Percentiles rank a stretch among this genome's conserved stretches.
These are phyloP conservation scores for Nephotettix cincticeps DNA, from an alignment of 1,140 invertebrate species.

Conservation along the genomic window DNA sequence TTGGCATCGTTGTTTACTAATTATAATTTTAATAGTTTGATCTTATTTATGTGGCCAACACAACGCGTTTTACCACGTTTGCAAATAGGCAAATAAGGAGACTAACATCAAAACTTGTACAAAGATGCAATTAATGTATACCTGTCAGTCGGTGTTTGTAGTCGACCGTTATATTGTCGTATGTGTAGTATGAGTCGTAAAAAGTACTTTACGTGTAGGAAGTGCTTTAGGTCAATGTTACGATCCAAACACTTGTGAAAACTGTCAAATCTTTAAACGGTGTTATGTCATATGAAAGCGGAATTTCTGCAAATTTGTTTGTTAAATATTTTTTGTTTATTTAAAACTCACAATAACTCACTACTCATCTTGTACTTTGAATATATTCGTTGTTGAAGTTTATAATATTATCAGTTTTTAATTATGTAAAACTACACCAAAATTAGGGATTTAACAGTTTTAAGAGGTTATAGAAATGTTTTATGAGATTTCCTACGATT, in stretches of 20 bases:
- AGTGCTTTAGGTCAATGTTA: background rate
- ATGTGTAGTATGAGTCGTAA: background rate
- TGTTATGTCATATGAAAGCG: too few species aligned
- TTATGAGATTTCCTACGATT: too few species aligned
- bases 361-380: too few species aligned
- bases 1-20: background rate
- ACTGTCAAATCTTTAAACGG: background rate
- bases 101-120: conserved; percentile 12
- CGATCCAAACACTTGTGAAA: background rate
- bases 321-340: too few species aligned
- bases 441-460: too few species aligned
- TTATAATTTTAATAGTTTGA: background rate
- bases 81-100: background rate
- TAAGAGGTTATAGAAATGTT: too few species aligned
- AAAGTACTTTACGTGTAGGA: background rate
- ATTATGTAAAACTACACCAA: too few species aligned
- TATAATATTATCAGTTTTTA: too few species aligned
- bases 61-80: background rate
- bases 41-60: background rate
- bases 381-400: too few species aligned
- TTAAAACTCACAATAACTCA: too few species aligned
- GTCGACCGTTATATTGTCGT: background rate
- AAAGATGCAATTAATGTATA: background rate
- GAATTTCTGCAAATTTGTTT: too few species aligned
- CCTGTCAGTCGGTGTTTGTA: background rate